Conservation (phyloP, 2,797 vertebrate species). For the Anolis apletophallus region DNA sequence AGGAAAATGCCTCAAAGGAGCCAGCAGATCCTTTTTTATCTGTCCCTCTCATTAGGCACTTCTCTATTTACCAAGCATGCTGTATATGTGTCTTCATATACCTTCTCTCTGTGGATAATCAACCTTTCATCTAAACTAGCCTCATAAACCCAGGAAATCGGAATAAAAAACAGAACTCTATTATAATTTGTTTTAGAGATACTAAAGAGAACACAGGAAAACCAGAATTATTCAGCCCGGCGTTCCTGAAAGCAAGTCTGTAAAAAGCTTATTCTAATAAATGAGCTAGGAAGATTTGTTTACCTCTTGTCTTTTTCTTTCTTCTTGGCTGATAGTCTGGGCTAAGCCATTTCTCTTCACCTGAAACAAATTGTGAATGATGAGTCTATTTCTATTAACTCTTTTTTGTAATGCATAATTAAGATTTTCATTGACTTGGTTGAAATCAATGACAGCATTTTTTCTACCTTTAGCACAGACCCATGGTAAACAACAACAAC, state of each 20-base stretch:
- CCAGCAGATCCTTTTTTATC: background rate
- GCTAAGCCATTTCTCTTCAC: conserved; percentile 93
- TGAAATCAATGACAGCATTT: background rate
- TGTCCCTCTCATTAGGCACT: background rate
- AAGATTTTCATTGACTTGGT: background rate
- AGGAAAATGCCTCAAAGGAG: background rate
- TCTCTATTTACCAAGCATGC: background rate
- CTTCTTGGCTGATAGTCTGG: conserved; percentile 87
- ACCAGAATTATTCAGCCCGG: background rate
- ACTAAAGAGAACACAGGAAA: conserved; percentile 16
- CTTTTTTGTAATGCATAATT: background rate
- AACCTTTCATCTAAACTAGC: background rate
- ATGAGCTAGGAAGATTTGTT: fast-evolving
- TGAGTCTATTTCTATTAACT: background rate
- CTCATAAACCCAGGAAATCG: background rate
- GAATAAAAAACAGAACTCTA: background rate
- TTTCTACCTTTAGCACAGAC: no score
- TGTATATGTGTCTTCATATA: background rate
- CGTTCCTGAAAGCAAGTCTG: background rate
- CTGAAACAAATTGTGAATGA: conserved; percentile 70
- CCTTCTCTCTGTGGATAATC: background rate
- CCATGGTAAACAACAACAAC: no score
- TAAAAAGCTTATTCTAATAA: background rate
- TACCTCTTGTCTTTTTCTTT: conserved; percentile 96
- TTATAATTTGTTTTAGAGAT: background rate